phyloP scores from a whole-genome alignment of 2,113 vertebrate species.

The Podarcis muralis region DNA sequence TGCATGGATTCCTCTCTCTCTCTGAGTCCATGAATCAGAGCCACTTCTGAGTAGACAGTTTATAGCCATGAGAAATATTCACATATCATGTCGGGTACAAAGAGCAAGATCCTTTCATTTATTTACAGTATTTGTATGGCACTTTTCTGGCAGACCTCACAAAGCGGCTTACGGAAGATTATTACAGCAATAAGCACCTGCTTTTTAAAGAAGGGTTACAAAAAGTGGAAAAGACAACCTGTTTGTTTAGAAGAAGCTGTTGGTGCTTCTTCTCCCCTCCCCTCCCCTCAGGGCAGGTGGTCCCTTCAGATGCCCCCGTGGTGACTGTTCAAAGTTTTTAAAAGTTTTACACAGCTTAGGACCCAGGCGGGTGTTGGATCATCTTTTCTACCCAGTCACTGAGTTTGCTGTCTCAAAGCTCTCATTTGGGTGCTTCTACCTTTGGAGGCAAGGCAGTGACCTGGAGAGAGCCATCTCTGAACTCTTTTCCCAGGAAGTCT shows the following conservation, averaged over 20 bases:
- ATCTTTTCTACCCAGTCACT: neutral
- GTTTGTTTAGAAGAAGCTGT: too few relatives aligned
- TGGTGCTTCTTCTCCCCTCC: too few relatives aligned
- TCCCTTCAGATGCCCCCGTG: too few relatives aligned
- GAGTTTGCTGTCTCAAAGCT: neutral
- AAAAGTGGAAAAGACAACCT: too few relatives aligned
- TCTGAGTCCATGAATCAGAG: neutral
- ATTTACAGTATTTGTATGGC: too few relatives aligned
- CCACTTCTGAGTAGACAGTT: neutral
- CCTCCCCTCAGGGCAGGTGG: too few relatives aligned
- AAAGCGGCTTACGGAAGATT: too few relatives aligned
- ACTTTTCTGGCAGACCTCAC: too few relatives aligned
- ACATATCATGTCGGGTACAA: neutral
- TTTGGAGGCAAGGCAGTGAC: neutral
- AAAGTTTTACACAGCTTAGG: neutral
- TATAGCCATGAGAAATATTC: neutral
- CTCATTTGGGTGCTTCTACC: neutral
- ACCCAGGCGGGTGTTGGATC: neutral
- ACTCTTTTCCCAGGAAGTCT: neutral
- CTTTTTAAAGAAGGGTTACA: too few relatives aligned
- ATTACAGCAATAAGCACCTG: too few relatives aligned
- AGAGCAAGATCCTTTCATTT: neutral
- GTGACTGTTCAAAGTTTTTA: too few relatives aligned
- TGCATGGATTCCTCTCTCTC: neutral
- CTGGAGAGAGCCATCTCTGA: neutral